Evolutionary conservation across 2,888 invertebrate species (phyloP).

Genomic region (Malacosoma neustria): DNA sequence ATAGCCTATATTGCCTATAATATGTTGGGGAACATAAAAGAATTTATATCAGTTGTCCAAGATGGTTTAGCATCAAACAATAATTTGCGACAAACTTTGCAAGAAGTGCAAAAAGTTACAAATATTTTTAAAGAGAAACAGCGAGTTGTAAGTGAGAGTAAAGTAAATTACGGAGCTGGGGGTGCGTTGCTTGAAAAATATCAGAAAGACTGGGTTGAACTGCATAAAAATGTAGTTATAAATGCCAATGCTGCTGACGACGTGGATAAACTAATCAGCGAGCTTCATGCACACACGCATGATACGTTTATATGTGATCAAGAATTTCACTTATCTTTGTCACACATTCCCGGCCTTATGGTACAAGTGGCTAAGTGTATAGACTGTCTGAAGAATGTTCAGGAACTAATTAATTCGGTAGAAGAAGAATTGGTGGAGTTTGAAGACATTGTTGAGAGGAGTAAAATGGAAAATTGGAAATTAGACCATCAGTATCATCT

Average conservation of each 20-base stretch:
- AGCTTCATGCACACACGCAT: conserved; percentile 45
- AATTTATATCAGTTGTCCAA: conserved; percentile 64
- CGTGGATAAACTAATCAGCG: conserved; percentile 54
- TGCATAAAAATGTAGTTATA: conserved; percentile 80
- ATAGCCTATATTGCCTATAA: no score
- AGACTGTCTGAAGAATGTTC: conserved; percentile 66
- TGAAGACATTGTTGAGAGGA: conserved; percentile 80
- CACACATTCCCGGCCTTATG: conserved; percentile 49
- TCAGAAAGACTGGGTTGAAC: conserved; percentile 81
- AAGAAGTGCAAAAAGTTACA: conserved; percentile 61
- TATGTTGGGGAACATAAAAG: conserved; percentile 68
- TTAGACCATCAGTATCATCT: conserved; percentile 82
- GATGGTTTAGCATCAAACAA: conserved; percentile 55
- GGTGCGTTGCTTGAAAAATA: conserved; percentile 80
- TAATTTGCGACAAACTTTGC: conserved; percentile 53
- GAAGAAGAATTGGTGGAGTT: conserved; percentile 78
- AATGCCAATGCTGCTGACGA: conserved; percentile 78
- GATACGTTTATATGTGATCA: conserved; percentile 41
- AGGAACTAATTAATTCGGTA: conserved; percentile 75
- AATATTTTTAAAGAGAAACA: conserved; percentile 60
- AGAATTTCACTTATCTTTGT: conserved; percentile 46
- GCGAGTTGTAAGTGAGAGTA: conserved; percentile 38
- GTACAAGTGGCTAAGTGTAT: conserved; percentile 67
- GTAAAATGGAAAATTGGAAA: conserved; percentile 81
- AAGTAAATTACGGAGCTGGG: conserved; percentile 76